Base-by-base conservation (phyloP, 2,888 invertebrate species). In the Deroplatys truncata region DNA sequence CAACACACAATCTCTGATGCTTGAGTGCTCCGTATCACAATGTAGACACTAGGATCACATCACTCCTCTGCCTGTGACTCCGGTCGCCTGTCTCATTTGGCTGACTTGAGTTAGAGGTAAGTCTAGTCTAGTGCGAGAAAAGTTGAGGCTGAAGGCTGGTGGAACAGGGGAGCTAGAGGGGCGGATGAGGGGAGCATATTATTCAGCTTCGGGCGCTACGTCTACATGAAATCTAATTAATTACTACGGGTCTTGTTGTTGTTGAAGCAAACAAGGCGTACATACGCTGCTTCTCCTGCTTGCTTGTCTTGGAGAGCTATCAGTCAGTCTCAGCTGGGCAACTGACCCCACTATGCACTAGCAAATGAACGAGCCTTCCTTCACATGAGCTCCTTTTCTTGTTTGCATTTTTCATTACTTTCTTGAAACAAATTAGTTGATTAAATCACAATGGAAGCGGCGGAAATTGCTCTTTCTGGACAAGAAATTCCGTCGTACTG, bases 191-290 rank as follows among this genome's bases (percentile, higher is more conserved):
- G 35, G 10, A 82, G 87, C 82, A 15, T 87, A 83, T 87, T 83
- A 87, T 83, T 87, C 87, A 87, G 82, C 87, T 87, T 28, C 31
- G n/a, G 87, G 87, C 86, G 43, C 87, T 28, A 31, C 83, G 83
- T 87, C 87, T 87, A 83, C 83, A 87, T 83, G 87, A 87, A 83
- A 87, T 83, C 87, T 87, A 87, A 87, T 87, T 87, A 87, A 87
- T 87, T 87, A 87, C 87, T 35, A 35, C n/a, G 82, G 83, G 82
- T 87, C 87, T 87, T 87, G 87, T 87, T 87, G 85, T 85, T 85
- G 87, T 82, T 87, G 83, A 87, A 82, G 87, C 87, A 82, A 87
- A 31, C 83, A 82, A 35, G 82, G n/a, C 83, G 28, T 72, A 72
- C 56, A 72, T 72, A 72, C 56, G 56, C 56, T 72, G 56, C 56